These are phyloP conservation scores for Spodoptera litura DNA, from an alignment of 1,140 invertebrate species.

Conservation along the genomic window DNA sequence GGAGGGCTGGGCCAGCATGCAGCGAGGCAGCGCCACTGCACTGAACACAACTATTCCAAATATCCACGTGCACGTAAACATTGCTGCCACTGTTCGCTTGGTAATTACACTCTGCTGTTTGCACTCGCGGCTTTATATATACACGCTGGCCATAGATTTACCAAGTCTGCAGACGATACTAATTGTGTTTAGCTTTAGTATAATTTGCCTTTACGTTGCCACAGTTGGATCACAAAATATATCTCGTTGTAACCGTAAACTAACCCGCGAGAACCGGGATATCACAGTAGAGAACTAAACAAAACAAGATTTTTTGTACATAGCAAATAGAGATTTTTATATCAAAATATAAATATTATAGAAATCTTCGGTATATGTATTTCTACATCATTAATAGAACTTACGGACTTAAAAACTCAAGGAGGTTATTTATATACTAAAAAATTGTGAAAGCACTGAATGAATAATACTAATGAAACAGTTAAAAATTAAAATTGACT, in stretches of 20 bases:
- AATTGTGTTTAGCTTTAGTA: background rate
- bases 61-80: constrained; percentile 69
- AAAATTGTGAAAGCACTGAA: background rate
- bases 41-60: constrained; percentile 65
- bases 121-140: constrained; percentile 50
- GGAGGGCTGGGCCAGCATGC: constrained; percentile 19
- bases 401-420: background rate
- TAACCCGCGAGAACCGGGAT: too few species aligned
- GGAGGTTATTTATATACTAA: background rate
- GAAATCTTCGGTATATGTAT: background rate
- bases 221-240: background rate
- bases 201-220: too few species aligned
- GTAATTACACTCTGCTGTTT: constrained; percentile 53
- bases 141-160: constrained; percentile 40
- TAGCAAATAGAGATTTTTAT: too few species aligned
- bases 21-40: constrained; percentile 39
- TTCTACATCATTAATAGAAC: background rate
- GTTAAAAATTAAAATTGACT: too few species aligned
- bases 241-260: background rate
- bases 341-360: too few species aligned
- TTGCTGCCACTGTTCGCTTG: constrained; percentile 54
- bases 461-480: too few species aligned
- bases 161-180: constrained; percentile 35
- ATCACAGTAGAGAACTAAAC: too few species aligned
- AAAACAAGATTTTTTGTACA: too few species aligned